Evolutionary conservation across 2,113 vertebrate species (phyloP).

Genomic region (Oncorhynchus tshawytscha): DNA sequence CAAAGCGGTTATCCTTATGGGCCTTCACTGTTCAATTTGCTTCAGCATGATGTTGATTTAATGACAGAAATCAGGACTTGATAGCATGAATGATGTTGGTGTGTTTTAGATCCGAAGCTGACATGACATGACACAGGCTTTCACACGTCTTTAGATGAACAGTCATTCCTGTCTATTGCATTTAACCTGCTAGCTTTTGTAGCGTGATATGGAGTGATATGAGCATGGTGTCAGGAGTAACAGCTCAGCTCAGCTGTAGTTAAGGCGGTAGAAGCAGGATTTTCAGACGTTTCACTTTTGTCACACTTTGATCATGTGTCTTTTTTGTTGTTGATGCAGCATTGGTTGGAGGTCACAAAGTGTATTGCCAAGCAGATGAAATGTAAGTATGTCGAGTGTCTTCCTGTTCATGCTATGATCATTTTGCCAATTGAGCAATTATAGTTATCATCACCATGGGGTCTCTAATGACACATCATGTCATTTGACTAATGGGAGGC

Average conservation of each 20-base stretch:
- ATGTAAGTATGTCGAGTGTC: constrained; percentile 80
- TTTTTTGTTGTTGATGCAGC: constrained; percentile 76
- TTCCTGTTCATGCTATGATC: neutral
- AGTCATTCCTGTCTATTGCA: neutral
- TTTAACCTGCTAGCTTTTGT: neutral
- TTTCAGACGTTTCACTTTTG: constrained; percentile 5
- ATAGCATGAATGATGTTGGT: no score
- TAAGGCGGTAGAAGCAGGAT: neutral
- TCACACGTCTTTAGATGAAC: neutral
- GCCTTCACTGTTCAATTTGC: no score
- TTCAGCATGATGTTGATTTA: no score
- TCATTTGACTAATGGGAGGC: neutral
- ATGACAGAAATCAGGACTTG: no score
- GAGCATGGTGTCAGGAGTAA: neutral
- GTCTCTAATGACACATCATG: constrained; percentile 1
- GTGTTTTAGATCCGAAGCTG: neutral
- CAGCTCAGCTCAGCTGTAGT: no score
- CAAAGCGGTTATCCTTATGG: no score
- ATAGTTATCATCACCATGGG: constrained; percentile 3
- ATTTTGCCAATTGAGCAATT: constrained; percentile 4
- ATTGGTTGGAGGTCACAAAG: constrained; percentile 96
- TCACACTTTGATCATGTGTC: constrained; percentile 3
- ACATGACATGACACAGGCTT: neutral
- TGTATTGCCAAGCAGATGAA: constrained; percentile 94
- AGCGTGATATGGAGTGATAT: neutral